Evolutionary conservation across 2,888 invertebrate genomes (phyloP), one percentile per base, ranked within the genome.

Genomic region (Trachelus tabidus): DNA sequence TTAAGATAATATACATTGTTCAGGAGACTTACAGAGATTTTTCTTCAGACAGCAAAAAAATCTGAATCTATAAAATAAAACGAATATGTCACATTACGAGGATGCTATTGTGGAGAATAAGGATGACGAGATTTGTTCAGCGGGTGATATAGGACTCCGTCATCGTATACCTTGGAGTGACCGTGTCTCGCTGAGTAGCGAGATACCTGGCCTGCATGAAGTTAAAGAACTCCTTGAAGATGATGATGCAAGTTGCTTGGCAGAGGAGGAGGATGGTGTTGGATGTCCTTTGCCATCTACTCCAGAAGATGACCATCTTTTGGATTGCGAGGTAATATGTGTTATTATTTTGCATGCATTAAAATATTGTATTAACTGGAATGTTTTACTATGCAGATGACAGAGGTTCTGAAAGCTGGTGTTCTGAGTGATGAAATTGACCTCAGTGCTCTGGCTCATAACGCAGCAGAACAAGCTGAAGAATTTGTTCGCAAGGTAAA

Each of bases 401-500:
- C 96, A 56, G 97, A 97, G 91, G 97, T 97, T 40, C 92, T 97
- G 81, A 97, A 97, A 92, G 96, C 96, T 79, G 96, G 96, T 71
- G 96, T 97, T 79, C 93, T 97, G 79, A 96, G 96, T 11, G 96
- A 96, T 89, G 97, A 97, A 92, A 95, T 97, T 79, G 96, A 97
- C 91, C 93, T 97, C 79, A 95, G 96, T 23, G 96, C 96, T 11
- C 92, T 97, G 84, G 97, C 97, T 11, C 96, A 97, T 89, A 96
- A 96, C 89, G 98, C 97, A 6, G 98, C 97, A 4, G 97, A 97
- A 87, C 98, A 98, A 90, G 98, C 98, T 0, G 98, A 98, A 92
- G 98, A 98, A 90, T 97, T 98, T 90, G 98, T 98, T 2, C 95
- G 97, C 83, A 97, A 97, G 92, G 94, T 94, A 90, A 89, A 89